phyloP scores from a whole-genome alignment of 2,888 invertebrate genomes.

The Lasioglossum leucozonium region DNA sequence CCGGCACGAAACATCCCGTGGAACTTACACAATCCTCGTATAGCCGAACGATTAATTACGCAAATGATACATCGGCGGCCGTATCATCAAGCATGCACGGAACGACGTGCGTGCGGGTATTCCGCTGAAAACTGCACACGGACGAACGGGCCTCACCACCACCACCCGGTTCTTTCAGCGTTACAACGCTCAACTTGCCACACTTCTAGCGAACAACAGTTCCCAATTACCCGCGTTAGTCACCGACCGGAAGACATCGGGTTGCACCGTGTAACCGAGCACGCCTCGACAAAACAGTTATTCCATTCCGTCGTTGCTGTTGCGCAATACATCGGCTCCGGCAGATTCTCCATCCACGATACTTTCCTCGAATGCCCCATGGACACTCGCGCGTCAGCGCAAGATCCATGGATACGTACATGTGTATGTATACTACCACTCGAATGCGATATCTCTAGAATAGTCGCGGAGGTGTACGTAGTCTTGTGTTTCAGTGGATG shows the following conservation, averaged over 20 bases:
- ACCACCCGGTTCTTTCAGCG: conserved; percentile 15
- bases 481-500: no score
- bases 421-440: no score
- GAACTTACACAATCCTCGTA: neutral
- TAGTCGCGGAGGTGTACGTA: no score
- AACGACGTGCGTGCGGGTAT: neutral
- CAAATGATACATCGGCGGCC: neutral
- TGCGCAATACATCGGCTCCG: conserved; percentile 25
- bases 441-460: no score
- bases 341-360: conserved; percentile 30
- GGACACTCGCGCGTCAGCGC: neutral
- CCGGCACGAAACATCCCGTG: neutral
- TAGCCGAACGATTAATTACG: conserved; percentile 19
- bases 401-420: neutral
- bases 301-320: conserved; percentile 33
- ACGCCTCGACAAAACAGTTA: conserved; percentile 53
- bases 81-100: conserved; percentile 9
- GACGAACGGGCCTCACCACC: neutral
- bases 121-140: conserved; percentile 12
- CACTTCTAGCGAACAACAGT: conserved; percentile 48
- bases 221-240: conserved; percentile 52
- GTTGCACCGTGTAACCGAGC: conserved; percentile 48
- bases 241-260: conserved; percentile 45
- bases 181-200: conserved; percentile 33
- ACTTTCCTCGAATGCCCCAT: conserved; percentile 43